Evolutionary conservation across 2,113 vertebrate species (phyloP), one percentile per base, ranked within the genome.

Genomic region (Eidolon helvum): DNA sequence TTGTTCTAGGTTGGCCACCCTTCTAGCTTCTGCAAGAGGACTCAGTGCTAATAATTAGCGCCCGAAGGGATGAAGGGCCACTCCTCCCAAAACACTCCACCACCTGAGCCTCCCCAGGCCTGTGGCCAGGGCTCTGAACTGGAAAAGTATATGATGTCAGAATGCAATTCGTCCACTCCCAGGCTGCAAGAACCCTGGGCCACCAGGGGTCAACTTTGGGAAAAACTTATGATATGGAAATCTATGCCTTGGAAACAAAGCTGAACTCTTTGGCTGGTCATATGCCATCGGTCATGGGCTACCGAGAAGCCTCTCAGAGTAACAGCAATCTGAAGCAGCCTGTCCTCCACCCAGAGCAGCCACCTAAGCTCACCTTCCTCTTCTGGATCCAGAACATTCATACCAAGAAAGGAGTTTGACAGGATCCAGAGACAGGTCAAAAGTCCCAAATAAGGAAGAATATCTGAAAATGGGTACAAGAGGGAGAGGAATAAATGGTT

Each of bases 391-490:
- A 26, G 11, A 77, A 77, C 30, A 10, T 35, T 90, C 66, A 38
- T 74, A 40, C 0, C 57, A 63, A 40, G 5, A 18, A 33, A 11
- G 19, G 66, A 19, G 43, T 91, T 95, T 90, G 22, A 38, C 0
- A 84, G 83, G 95, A 85, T n/a, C 40, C 66, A 30, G 2, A 57
- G 24, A 72, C 1, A 83, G 18, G 18, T 35, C 0, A 0, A 24
- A 82, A 94, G 77, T 90, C 43, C 69, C 90, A 95, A 92, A 9
- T 15, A 95, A 97, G 68, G 84, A 89, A 93, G 85, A 86, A 80
- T 66, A 87, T 43, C 83, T 86, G 78, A 80, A 90, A 97, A 87
- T 55, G 78, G 79, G 48, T 22, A 87, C 71, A 86, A 66, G 0
- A 1, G 45, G 12, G 48, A 26, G 40, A 96, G 48, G 40, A 63